A percentile compares a stretch with the other conserved stretches of the same genome.
Evolutionary conservation across 2,888 invertebrate species (phyloP).

Genomic region (Drosophila rubida): DNA sequence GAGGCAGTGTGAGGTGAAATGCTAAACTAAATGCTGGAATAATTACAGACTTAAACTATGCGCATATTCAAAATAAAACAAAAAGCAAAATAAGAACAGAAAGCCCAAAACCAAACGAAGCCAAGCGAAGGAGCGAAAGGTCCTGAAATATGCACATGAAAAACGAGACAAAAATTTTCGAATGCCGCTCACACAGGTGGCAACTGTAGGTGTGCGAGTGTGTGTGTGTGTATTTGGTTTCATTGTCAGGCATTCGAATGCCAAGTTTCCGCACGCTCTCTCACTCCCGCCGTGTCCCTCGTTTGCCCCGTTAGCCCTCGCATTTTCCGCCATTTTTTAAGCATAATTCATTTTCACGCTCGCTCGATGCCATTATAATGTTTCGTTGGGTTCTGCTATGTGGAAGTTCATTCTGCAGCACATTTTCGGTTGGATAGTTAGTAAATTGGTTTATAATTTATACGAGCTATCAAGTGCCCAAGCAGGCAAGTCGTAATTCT

Average conservation of each 20-base stretch:
- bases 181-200: slow-evolving; percentile 58
- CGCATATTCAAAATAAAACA: slow-evolving; percentile 66
- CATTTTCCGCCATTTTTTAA: slow-evolving; percentile 16
- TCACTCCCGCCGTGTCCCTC: not conserved
- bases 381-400: slow-evolving; percentile 42
- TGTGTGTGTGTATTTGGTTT: slow-evolving; percentile 28
- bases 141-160: slow-evolving; percentile 36
- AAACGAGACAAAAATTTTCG: slow-evolving; percentile 8
- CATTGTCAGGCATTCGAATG: slow-evolving; percentile 56
- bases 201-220: slow-evolving; percentile 16
- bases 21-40: slow-evolving; percentile 77
- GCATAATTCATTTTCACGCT: slow-evolving; percentile 69
- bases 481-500: slow-evolving; percentile 59
- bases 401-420: slow-evolving; percentile 70
- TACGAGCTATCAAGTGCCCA: slow-evolving; percentile 49
- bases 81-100: slow-evolving; percentile 8
- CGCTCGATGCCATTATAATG: slow-evolving; percentile 53
- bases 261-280: slow-evolving; percentile 15
- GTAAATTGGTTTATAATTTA: slow-evolving; percentile 80
- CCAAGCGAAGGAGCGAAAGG: slow-evolving; percentile 13
- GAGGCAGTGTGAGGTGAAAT: slow-evolving; percentile 35
- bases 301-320: not conserved
- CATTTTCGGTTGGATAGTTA: slow-evolving; percentile 64
- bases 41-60: slow-evolving; percentile 78
- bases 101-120: slow-evolving; percentile 5